Conservation (phyloP, 2,113 vertebrate genomes). For the Leucopsar rothschildi region DNA sequence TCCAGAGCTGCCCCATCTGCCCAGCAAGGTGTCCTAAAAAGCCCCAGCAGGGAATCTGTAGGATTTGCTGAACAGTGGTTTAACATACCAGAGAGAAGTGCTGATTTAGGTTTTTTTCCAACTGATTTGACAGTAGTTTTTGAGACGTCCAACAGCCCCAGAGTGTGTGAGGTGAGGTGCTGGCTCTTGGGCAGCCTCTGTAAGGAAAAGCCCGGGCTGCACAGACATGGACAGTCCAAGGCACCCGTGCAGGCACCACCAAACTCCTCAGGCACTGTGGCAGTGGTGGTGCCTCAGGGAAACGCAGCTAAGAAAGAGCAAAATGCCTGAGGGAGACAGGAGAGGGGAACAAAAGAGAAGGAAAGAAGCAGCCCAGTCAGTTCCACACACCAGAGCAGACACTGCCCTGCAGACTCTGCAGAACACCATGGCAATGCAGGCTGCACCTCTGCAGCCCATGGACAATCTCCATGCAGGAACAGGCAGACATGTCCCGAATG, state of each 20-base stretch:
- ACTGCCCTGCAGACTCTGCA: neutral
- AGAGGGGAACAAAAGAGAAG: neutral
- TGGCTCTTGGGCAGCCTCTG: too few relatives aligned
- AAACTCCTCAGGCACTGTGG: accelerated
- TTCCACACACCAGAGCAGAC: neutral
- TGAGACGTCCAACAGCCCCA: neutral
- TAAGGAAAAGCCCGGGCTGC: neutral
- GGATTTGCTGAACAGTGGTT: neutral
- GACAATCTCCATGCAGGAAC: neutral
- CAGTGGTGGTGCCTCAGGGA: neutral
- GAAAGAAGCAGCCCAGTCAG: neutral
- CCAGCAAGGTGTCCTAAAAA: neutral
- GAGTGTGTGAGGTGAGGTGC: accelerated
- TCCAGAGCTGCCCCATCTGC: neutral
- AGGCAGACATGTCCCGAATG: neutral
- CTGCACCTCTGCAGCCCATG: neutral
- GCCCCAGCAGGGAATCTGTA: neutral
- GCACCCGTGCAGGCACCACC: too few relatives aligned
- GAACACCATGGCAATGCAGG: neutral
- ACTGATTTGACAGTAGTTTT: neutral
- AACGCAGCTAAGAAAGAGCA: accelerated
- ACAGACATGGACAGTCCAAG: accelerated
- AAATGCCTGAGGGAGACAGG: neutral
- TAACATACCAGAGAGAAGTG: accelerated
- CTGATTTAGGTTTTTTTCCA: neutral